phyloP scores from a whole-genome alignment of 2,797 vertebrate species.

The Synaphobranchus kaupii region DNA sequence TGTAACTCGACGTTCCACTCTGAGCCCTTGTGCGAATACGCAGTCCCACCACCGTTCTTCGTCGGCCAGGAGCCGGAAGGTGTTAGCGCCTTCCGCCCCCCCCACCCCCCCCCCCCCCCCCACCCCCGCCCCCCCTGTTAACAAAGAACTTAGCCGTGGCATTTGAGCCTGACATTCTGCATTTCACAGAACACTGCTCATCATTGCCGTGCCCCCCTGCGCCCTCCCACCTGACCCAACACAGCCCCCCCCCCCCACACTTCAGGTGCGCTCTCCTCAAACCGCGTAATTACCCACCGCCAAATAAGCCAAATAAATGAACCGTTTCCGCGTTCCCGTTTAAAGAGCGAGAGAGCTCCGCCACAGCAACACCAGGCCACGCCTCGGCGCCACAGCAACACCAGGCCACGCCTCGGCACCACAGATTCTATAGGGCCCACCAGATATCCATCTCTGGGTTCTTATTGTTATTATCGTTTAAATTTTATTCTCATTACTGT shows the following conservation, averaged over 20 bases:
- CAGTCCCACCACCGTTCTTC: too few species aligned
- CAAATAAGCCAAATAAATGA: conserved; percentile 52
- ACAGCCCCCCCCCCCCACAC: not conserved
- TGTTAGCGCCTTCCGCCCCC: not conserved
- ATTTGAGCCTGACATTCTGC: not conserved
- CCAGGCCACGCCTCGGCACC: too few species aligned
- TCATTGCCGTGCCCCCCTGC: conserved; percentile 12
- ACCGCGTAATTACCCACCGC: conserved; percentile 49
- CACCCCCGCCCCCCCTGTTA: not conserved
- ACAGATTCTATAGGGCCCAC: too few species aligned
- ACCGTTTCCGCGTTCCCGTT: not conserved
- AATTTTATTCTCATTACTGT: too few species aligned
- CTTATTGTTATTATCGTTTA: not conserved
- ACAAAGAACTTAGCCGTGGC: not conserved
- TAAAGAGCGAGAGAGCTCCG: not conserved
- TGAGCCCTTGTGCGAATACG: not conserved
- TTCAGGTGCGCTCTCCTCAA: conserved; percentile 57
- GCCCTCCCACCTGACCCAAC: not conserved
- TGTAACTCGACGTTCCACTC: too few species aligned
- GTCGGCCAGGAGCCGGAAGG: not conserved
- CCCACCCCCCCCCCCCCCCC: not conserved
- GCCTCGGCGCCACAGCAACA: too few species aligned
- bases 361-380: too few species aligned
- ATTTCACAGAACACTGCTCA: not conserved
- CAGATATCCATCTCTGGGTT: too few species aligned